phyloP scores from a whole-genome alignment of 1,140 invertebrate species.

The Diuraphis noxia region DNA sequence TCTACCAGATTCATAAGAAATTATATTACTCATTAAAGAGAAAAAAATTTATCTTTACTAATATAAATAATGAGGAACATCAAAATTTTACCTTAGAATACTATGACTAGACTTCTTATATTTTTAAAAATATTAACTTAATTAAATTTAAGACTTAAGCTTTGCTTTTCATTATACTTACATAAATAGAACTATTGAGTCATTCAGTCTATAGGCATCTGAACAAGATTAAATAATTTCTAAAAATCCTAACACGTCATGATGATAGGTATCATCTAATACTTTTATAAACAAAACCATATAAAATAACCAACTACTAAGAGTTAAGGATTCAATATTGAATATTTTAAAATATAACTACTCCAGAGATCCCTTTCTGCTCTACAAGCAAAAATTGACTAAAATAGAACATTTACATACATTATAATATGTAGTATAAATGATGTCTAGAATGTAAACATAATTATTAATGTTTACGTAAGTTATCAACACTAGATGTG shows the following conservation, averaged over 20 bases:
- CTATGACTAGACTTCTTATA: background rate
- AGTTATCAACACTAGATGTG: constrained; percentile 65
- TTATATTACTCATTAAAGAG: background rate
- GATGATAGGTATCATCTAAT: constrained; percentile 21
- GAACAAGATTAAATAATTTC: constrained; percentile 2
- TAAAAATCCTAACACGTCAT: constrained; percentile 24
- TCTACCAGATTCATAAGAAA: background rate
- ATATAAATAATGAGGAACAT: background rate
- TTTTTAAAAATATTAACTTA: constrained; percentile 10
- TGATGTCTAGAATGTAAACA: background rate
- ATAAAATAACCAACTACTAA: constrained; percentile 40
- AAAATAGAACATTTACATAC: constrained; percentile 21
- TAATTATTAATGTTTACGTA: constrained; percentile 61
- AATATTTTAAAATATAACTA: constrained; percentile 24
- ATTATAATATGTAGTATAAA: background rate
- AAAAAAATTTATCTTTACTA: background rate
- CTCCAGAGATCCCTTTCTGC: constrained; percentile 23
- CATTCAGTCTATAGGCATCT: constrained; percentile 37
- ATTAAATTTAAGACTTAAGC: constrained; percentile 14
- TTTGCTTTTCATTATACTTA: background rate
- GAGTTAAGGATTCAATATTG: constrained; percentile 30
- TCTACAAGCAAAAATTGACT: constrained; percentile 51
- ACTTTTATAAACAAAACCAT: background rate
- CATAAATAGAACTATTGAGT: constrained; percentile 20
- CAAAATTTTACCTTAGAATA: background rate